Evolutionary conservation across 2,113 vertebrate species (phyloP), one percentile per base, ranked within the genome.

Genomic region (Ctenomys sociabilis): DNA sequence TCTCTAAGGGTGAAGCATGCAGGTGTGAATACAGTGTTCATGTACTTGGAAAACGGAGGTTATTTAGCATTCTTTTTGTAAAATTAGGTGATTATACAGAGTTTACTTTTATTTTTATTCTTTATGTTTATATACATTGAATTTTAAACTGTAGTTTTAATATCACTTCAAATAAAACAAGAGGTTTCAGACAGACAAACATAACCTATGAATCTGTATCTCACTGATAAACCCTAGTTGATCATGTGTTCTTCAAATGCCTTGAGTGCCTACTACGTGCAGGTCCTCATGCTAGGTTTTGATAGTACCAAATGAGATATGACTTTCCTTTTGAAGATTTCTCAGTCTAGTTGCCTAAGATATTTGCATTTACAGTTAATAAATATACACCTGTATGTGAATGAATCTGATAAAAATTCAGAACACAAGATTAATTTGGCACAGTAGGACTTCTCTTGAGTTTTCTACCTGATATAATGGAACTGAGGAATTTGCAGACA

Each of bases 361-460:
- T 85, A n/a, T 35, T 81, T 40, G 32, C 37, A 92, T 68, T 70
- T n/a, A 37, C 52, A 66, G n/a, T 28, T 72, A 90, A 94, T 35
- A 57, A 95, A 85, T 21, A 77, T 9, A 52, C 64, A 81, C 35
- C 61, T 5, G 1, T 75, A 78, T 11, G 10, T 16, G 45, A 96
- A 37, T 0, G 8, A 68, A 75, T 66, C 66, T 80, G 40, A 91
- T 86, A 68, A 94, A 78, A 90, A 96, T 86, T 59, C 30, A 86
- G 37, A 87, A 89, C 16, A 70, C n/a, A 89, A 87, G 77, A 80
- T 91, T 89, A 95, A 84, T 66, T 84, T 43, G 68, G 54, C 54
- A 54, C 26, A 94, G 59, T 11, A 30, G 11, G 19, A 35, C n/a
- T 81, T 88, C 64, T 92, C 28, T 85, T 7, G 19, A 85, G 37